Percentiles rank a stretch among this genome's conserved stretches.
phyloP scores from a whole-genome alignment of 2,113 vertebrate genomes.

The Dinomys branickii region DNA sequence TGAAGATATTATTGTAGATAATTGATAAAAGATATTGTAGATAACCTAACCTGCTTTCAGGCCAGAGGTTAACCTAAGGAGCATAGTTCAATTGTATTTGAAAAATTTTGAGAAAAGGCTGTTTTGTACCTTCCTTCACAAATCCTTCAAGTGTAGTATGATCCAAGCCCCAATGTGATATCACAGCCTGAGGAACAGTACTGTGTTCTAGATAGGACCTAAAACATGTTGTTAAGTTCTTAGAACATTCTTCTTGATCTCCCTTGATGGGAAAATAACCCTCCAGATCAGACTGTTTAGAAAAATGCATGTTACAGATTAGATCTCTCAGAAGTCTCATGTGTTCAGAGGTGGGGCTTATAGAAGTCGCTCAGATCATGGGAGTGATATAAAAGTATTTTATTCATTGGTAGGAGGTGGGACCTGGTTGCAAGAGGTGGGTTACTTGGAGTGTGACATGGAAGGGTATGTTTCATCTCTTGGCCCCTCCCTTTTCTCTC shows the following conservation, averaged over 20 bases:
- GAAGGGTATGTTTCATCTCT: not conserved
- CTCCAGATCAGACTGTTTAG: constrained; percentile 22
- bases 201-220: not conserved
- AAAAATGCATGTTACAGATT: not conserved
- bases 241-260: not conserved
- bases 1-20: not conserved
- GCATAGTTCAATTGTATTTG: not conserved
- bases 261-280: not conserved
- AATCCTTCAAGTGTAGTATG: not conserved
- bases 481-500: not conserved
- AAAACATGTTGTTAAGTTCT: not conserved
- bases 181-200: not conserved
- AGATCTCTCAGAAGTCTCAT: not conserved
- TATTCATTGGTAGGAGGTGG: not conserved
- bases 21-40: no score
- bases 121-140: not conserved
- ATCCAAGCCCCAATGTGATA: not conserved
- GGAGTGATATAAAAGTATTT: not conserved
- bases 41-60: not conserved
- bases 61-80: not conserved
- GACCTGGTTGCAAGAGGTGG: not conserved
- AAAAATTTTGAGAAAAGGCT: not conserved
- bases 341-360: not conserved
- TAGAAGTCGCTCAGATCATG: not conserved
- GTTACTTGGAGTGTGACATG: not conserved